A percentile compares a stretch with the other conserved stretches of the same genome.
Conservation (phyloP, 2,797 vertebrate species). For the Bradypodion ventrale region DNA sequence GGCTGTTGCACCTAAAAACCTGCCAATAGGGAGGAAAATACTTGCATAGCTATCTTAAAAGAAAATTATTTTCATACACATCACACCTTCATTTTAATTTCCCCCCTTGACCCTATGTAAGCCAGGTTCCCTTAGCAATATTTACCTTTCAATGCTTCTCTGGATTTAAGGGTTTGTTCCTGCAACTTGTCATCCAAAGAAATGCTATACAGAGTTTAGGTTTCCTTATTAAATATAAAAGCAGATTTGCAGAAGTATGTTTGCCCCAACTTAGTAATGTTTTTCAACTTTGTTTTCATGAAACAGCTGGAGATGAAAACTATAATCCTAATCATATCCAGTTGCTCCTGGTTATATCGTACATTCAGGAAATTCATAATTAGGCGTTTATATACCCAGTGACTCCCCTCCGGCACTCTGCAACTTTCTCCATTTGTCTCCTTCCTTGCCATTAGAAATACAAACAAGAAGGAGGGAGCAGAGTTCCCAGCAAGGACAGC, state of each 20-base stretch:
- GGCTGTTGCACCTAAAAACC: not conserved
- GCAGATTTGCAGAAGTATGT: slow-evolving; percentile 50
- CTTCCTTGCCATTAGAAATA: slow-evolving; percentile 50
- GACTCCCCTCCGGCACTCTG: slow-evolving; percentile 67
- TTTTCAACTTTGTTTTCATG: slow-evolving; percentile 68
- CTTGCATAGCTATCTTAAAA: slow-evolving; percentile 59
- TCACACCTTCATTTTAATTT: slow-evolving; percentile 30
- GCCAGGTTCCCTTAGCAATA: slow-evolving; percentile 34
- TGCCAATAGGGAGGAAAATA: slow-evolving; percentile 50
- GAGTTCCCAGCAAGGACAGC: slow-evolving; percentile 43
- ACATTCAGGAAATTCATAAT: slow-evolving; percentile 79
- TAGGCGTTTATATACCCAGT: slow-evolving; percentile 71
- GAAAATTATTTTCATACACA: slow-evolving; percentile 37
- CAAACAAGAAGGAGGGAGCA: slow-evolving; percentile 26
- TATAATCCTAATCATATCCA: slow-evolving; percentile 68
- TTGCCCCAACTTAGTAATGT: slow-evolving; percentile 49
- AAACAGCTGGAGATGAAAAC: slow-evolving; percentile 73
- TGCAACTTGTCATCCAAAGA: slow-evolving; percentile 39
- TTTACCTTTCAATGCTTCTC: slow-evolving; percentile 11
- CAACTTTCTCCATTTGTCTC: slow-evolving; percentile 64
- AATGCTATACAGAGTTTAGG: slow-evolving; percentile 43
- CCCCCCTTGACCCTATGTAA: slow-evolving; percentile 38
- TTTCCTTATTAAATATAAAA: slow-evolving; percentile 65
- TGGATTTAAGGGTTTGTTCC: slow-evolving; percentile 49
- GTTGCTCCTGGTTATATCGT: slow-evolving; percentile 73